Evolutionary conservation across 2,888 invertebrate species (phyloP).

Genomic region (Lasioglossum malachurum): DNA sequence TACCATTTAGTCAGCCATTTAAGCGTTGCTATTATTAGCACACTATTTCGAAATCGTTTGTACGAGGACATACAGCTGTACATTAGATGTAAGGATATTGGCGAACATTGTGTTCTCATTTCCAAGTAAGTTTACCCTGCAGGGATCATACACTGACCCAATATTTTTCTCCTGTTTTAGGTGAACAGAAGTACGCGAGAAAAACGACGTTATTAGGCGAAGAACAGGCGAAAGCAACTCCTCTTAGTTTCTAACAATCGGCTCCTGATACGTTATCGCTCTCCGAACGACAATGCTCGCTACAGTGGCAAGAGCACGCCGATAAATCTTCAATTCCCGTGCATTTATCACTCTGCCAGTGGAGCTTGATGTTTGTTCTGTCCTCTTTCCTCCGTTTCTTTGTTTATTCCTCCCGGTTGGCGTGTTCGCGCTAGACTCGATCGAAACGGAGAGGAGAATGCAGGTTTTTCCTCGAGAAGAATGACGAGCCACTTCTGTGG

Average conservation of each 20-base stretch:
- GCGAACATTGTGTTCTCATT: too few species aligned
- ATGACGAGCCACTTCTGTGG: neutral
- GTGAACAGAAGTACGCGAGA: neutral
- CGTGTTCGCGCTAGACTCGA: conserved; percentile 19
- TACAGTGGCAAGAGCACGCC: conserved; percentile 28
- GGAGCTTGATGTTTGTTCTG: neutral
- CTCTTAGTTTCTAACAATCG: conserved; percentile 31
- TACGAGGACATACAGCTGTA: too few species aligned
- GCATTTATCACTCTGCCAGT: conserved; percentile 35
- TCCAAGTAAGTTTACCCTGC: too few species aligned
- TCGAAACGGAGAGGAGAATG: neutral
- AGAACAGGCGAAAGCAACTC: neutral
- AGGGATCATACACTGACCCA: too few species aligned
- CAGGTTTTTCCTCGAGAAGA: neutral
- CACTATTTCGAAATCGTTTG: too few species aligned
- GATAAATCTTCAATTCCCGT: conserved; percentile 56
- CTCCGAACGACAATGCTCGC: conserved; percentile 31
- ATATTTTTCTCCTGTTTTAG: neutral
- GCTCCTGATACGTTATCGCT: conserved; percentile 57
- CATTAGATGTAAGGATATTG: too few species aligned
- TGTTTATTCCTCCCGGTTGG: neutral
- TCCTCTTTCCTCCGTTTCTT: neutral
- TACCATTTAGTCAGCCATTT: neutral
- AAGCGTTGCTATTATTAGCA: too few species aligned
- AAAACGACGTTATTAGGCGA: neutral